A percentile compares a stretch with the other conserved stretches of the same genome.
Evolutionary conservation across 2,888 invertebrate genomes (phyloP).

Genomic region (Branchellion lobata): DNA sequence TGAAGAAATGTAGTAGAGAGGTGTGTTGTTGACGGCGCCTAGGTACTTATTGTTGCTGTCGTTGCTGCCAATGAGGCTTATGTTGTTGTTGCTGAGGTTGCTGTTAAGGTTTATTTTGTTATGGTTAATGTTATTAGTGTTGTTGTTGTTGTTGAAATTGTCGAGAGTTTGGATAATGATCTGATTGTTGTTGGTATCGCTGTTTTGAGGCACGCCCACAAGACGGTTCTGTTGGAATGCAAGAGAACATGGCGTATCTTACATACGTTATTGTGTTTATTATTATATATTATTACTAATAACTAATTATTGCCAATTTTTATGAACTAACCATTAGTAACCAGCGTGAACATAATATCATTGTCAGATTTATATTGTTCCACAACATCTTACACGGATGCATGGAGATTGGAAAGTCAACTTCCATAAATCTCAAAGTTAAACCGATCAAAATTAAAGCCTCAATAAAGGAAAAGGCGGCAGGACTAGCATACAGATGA

Average conservation of each 20-base stretch:
- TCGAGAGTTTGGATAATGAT: background rate
- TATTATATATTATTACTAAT: too few species aligned
- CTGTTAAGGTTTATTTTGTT: background rate
- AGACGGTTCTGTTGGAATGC: background rate
- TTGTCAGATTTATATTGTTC: too few species aligned
- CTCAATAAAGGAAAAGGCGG: too few species aligned
- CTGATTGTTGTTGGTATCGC: constrained; percentile 21
- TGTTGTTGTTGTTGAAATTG: background rate
- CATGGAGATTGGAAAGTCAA: too few species aligned
- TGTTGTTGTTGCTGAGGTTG: constrained; percentile 9
- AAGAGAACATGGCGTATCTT: background rate
- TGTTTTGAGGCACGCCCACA: background rate
- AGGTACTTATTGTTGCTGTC: background rate
- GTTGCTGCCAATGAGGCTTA: background rate
- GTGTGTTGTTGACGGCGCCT: background rate
- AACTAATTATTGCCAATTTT: constrained; percentile 7
- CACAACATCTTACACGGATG: too few species aligned
- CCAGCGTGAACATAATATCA: too few species aligned
- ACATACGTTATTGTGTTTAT: background rate
- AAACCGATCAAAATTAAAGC: too few species aligned
- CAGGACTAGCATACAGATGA: too few species aligned
- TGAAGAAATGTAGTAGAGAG: background rate
- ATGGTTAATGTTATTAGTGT: background rate
- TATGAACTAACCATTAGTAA: too few species aligned
- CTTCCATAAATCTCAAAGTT: too few species aligned